Conservation (phyloP, 2,888 invertebrate genomes). For the Yponomeuta plumbellus region DNA sequence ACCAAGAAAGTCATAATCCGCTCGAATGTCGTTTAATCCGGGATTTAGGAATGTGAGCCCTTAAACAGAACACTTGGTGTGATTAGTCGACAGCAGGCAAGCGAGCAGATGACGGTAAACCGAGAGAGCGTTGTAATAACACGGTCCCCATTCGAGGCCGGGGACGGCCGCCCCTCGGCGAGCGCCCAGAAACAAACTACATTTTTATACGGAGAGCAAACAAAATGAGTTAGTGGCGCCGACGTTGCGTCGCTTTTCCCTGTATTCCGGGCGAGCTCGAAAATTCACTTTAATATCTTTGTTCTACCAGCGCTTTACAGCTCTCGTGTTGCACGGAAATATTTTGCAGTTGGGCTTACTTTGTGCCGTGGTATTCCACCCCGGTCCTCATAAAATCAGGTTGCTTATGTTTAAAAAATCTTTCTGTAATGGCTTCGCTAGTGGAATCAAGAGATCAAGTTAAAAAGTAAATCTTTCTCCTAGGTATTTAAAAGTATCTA, state of each 20-base stretch:
- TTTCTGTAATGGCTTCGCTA: constrained; percentile 8
- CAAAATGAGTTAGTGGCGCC: constrained; percentile 66
- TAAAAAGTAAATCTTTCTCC: too few species aligned
- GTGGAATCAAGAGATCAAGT: too few species aligned
- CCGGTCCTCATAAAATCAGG: constrained; percentile 29
- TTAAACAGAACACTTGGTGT: constrained; percentile 37
- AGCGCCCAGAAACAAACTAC: constrained; percentile 62
- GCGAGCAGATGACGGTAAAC: constrained; percentile 6
- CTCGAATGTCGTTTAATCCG: constrained; percentile 15
- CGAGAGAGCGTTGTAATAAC: constrained; percentile 15
- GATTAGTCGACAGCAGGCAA: constrained; percentile 32
- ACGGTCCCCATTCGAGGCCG: constrained; percentile 16
- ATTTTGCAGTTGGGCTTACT: constrained; percentile 50
- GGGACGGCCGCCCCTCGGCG: constrained; percentile 38
- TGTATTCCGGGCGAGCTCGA: constrained; percentile 59
- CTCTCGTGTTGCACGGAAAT: constrained; percentile 60
- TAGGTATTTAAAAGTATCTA: not conserved
- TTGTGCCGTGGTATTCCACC: constrained; percentile 44
- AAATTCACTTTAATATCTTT: constrained; percentile 73
- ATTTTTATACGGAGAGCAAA: constrained; percentile 67
- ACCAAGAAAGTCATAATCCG: constrained; percentile 9
- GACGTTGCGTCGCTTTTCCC: constrained; percentile 55
- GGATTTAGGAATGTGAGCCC: constrained; percentile 19
- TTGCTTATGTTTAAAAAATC: constrained; percentile 8
- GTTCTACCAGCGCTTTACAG: constrained; percentile 66